A percentile compares a stretch with the other conserved stretches of the same genome.
These are phyloP conservation scores for Diplazon laetatorius DNA, from an alignment of 2,888 invertebrate species.

Conservation along the genomic window DNA sequence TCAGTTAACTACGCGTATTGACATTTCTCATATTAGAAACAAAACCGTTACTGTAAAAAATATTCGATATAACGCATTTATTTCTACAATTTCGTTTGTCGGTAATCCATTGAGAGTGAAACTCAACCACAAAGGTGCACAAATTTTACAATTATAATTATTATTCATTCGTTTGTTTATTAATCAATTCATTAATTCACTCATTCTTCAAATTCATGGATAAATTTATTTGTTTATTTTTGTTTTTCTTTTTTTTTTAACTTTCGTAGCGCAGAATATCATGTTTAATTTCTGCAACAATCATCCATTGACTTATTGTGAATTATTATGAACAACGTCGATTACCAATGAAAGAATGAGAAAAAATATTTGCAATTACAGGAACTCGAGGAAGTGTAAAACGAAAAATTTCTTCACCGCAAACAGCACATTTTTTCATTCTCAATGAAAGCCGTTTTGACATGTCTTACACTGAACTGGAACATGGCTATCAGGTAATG, in stretches of 20 bases:
- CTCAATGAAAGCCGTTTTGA: conserved; percentile 79
- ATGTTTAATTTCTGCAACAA: background rate
- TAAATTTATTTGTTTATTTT: no score
- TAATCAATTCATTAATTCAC: background rate
- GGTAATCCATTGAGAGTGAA: no score
- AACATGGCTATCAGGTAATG: conserved; percentile 95
- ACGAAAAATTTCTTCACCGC: conserved; percentile 42
- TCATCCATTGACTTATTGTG: background rate
- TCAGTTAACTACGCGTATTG: background rate
- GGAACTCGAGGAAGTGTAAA: background rate
- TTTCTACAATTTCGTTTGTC: background rate
- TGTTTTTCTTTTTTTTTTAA: background rate
- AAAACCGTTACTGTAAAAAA: background rate
- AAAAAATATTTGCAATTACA: conserved; percentile 1
- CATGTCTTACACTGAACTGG: conserved; percentile 96
- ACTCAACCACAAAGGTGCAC: background rate
- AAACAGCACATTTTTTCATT: conserved; percentile 53
- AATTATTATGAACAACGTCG: background rate
- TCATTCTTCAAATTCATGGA: no score
- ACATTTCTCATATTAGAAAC: background rate
- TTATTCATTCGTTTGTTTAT: conserved; percentile 5
- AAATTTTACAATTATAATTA: background rate
- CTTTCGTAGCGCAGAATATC: background rate
- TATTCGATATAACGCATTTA: background rate
- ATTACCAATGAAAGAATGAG: background rate